Evolutionary conservation across 2,797 vertebrate genomes (phyloP), one percentile per base, ranked within the genome.

Genomic region (Galago senegalensis): DNA sequence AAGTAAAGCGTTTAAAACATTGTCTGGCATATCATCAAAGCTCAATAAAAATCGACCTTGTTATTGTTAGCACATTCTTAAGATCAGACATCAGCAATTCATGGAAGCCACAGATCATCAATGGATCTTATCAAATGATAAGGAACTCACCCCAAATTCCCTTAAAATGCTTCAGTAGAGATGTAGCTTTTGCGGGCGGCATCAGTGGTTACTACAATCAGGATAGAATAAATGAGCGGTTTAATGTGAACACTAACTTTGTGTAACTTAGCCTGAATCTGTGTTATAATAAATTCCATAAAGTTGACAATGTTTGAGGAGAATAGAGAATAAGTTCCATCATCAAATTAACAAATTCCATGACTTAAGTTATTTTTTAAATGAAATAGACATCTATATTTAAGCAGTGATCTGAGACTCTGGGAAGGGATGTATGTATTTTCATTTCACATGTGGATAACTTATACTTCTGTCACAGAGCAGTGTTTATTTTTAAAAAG

Each of bases 211-310:
- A 60, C 18, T 65, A 56, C 0, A 58, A 17, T 18, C 29, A 63
- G 21, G 27, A 90, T 34, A 85, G 23, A 81, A 58, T 72, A 92
- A 73, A 18, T 81, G 13, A 95, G 86, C 89, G 6, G 11, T 70
- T 63, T 27, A 58, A 18, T 56, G 40, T 34, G 5, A 89, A 85
- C 21, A 75, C 17, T 37, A 17, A 73, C 58, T 87, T 93, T 88
- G 80, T 14, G 77, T 72, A 49, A 31, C 13, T 89, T 92, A 49
- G 17, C 3, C 53, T 70, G 12, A 61, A 17, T 87, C 5, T 90
- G 9, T 79, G 40, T 72, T 92, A 29, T 29, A 53, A 31, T 84
- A 93, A 87, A 86, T 67, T 97, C 20, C 63, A 81, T 75, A 76
- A 2, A 58, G 46, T 27, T 20, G 49, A 21, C 29, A 85, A 3